Percentiles rank a stretch among this genome's conserved stretches.
phyloP scores from a whole-genome alignment of 1,140 invertebrate species.

The Conus ventricosus region DNA sequence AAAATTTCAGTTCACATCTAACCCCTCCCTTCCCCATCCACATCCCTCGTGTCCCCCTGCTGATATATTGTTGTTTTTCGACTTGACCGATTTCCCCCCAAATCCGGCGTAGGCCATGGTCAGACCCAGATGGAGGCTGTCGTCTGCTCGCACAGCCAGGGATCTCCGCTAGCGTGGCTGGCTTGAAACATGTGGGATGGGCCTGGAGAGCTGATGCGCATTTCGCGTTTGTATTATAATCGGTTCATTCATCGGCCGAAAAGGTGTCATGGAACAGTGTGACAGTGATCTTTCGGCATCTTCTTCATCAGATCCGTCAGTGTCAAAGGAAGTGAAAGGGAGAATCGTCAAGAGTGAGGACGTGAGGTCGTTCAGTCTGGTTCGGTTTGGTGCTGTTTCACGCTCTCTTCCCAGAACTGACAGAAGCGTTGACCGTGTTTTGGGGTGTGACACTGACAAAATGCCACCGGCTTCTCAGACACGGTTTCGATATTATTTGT shows the following conservation, averaged over 20 bases:
- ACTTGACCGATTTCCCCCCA: not conserved
- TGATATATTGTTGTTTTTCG: not conserved
- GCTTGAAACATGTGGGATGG: not conserved
- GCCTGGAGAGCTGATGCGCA: not conserved
- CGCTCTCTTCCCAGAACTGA: too few species aligned
- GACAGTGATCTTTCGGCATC: not conserved
- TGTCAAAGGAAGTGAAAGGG: not conserved
- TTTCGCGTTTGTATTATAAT: not conserved
- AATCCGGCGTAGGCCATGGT: not conserved
- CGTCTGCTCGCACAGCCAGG: not conserved
- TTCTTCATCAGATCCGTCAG: not conserved
- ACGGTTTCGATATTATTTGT: not conserved
- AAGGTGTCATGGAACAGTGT: not conserved
- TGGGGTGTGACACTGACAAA: not conserved
- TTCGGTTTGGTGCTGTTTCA: not conserved
- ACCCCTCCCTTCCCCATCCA: too few species aligned
- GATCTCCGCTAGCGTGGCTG: not conserved
- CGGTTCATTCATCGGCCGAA: not conserved
- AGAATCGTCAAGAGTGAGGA: not conserved
- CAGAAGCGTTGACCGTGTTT: not conserved
- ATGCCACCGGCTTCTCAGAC: conserved; percentile 1
- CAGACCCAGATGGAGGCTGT: not conserved
- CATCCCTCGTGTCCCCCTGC: not conserved
- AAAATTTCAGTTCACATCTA: not conserved
- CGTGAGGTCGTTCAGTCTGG: not conserved